phyloP scores from a whole-genome alignment of 2,113 vertebrate genomes.

The Onychorhynchus coronatus region DNA sequence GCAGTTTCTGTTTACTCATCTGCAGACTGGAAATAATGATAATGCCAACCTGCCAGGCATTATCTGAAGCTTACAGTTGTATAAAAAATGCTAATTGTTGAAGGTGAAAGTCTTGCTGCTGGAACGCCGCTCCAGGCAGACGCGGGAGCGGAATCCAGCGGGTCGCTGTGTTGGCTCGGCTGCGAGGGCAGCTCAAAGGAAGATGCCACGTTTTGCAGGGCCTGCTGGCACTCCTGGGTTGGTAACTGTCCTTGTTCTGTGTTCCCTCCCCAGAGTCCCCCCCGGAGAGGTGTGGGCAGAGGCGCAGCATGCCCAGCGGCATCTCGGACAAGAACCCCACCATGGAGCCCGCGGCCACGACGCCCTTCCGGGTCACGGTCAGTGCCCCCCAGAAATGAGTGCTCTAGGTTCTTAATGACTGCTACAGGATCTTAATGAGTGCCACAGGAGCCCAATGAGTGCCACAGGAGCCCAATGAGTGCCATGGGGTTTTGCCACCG shows the following conservation, averaged over 20 bases:
- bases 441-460: neutral
- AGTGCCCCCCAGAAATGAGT: conserved; percentile 13
- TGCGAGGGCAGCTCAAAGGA: neutral
- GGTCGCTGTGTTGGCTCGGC: rapidly evolving
- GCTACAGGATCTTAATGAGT: no score
- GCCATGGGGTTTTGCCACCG: neutral
- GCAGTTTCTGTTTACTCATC: conserved; percentile 8
- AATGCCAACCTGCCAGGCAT: conserved; percentile 13
- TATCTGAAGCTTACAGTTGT: neutral
- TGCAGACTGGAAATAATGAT: conserved; percentile 23
- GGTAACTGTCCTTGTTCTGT: neutral
- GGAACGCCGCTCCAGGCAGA: neutral
- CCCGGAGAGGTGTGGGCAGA: conserved; percentile 88
- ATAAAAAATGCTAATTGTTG: conserved; percentile 19
- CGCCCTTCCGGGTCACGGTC: conserved; percentile 95
- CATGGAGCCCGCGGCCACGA: conserved; percentile 86
- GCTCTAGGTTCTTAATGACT: no score
- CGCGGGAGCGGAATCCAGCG: rapidly evolving
- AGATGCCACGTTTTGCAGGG: rapidly evolving
- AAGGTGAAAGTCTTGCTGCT: neutral
- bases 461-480: rapidly evolving
- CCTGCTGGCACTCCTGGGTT: neutral
- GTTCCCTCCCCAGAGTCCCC: conserved; percentile 84
- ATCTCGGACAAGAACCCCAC: conserved; percentile 81
- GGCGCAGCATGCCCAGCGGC: conserved; percentile 90